Base-by-base conservation (phyloP, 1,140 invertebrate genomes). In the Rhyacophila brunnea region DNA sequence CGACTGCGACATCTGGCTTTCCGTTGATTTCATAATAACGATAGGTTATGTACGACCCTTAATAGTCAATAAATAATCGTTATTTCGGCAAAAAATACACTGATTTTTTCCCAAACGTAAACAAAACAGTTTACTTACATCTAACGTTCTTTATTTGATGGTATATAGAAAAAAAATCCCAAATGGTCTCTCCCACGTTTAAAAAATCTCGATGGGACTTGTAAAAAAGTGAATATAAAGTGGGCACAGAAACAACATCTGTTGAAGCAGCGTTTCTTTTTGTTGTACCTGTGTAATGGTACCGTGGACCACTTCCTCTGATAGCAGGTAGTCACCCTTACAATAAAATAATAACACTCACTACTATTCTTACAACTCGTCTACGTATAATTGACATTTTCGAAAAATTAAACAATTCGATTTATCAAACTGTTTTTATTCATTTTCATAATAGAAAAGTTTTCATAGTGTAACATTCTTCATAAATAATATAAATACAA, bases 221-320 rank as follows among this genome's bases (percentile, higher is more conserved):
- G 54, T 14, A 14, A 58, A 59, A 52, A 59, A 59, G 19, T 13
- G 42, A 20, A 47, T 32, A 54, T 17, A 19, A 55, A 56, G 43
- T 50, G 48, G 40, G 36, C 40, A 36, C 35, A 20, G 54, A n/a
- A 40, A 19, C n/a, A 59, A 63, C 60, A 63, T 63, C 54, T 63
- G 60, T 63, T 58, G 23, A 18, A 34, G 28, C 40, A 19, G 48
- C 28, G 52, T 57, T 54, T 47, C 51, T 44, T 50, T 58, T 58
- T 58, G 60, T 62, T 49, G 23, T n/a, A 38, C 48, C 43, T 20
- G 18, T 14, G 32, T 28, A 28, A 28, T 28, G 3, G 23, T 28
- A 28, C 34, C 51, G 49, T 58, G 60, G 55, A 63, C 55, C 50
- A 58, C 55, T 54, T 63, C 60, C 60, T 63, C 42, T 34, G 19